These are phyloP conservation scores for Asobara japonica DNA, from an alignment of 1,140 invertebrate genomes.

Conservation along the genomic window DNA sequence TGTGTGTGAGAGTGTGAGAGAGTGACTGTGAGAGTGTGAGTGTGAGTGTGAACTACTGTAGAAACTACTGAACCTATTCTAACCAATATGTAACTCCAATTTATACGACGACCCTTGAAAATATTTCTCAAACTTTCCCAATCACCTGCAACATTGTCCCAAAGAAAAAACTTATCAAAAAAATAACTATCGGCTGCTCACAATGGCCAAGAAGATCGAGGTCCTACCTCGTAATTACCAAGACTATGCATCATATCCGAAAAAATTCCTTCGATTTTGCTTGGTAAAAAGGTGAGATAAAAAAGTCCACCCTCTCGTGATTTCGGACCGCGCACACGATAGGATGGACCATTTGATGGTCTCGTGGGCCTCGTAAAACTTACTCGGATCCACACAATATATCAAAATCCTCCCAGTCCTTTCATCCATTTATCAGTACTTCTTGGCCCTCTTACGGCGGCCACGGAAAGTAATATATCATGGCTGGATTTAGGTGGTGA, in stretches of 20 bases:
- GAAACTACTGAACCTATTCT: too few species aligned
- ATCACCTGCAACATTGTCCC: too few species aligned
- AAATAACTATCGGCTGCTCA: too few species aligned
- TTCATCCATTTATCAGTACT: slow-evolving; percentile 2
- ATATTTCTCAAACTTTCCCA: too few species aligned
- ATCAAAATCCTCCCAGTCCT: slow-evolving; percentile 1
- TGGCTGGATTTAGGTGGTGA: neutral
- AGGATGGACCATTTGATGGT: slow-evolving; percentile 3
- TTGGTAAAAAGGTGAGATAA: neutral
- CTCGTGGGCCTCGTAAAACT: slow-evolving; percentile 14
- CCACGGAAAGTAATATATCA: neutral
- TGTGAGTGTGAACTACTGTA: too few species aligned
- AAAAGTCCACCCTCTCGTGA: neutral
- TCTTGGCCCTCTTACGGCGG: neutral
- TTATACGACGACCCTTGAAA: too few species aligned
- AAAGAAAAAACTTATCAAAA: too few species aligned
- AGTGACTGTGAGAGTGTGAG: too few species aligned
- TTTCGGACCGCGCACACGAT: neutral
- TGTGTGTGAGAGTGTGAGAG: too few species aligned
- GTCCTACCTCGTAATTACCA: neutral
- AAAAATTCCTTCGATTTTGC: neutral
- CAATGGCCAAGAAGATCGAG: neutral
- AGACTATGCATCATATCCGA: neutral
- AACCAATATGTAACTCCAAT: too few species aligned
- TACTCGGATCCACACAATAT: neutral